phyloP scores from a whole-genome alignment of 1,140 invertebrate genomes.

The Trachymyrmex septentrionalis region DNA sequence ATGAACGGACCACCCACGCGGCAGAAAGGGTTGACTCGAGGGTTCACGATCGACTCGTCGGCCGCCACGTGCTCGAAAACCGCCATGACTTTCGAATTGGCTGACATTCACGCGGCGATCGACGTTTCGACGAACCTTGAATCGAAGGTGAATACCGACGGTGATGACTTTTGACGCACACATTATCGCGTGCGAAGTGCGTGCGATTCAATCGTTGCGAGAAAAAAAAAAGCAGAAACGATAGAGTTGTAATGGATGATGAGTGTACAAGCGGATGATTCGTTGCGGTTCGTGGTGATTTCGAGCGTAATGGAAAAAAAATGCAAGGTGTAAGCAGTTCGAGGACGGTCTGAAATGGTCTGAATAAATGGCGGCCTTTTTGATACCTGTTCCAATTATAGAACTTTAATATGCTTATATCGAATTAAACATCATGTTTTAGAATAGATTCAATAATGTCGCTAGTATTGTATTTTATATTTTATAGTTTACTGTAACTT shows the following conservation, averaged over 20 bases:
- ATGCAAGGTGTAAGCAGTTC: conserved; percentile 11
- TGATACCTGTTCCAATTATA: not conserved
- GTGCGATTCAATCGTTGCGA: conserved; percentile 10
- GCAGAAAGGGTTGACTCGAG: conserved; percentile 45
- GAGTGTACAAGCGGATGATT: conserved; percentile 1
- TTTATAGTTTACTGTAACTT: not conserved
- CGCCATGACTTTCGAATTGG: conserved; percentile 41
- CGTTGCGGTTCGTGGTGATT: not conserved
- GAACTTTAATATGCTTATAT: conserved; percentile 9
- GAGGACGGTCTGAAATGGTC: not conserved
- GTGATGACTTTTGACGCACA: conserved; percentile 46
- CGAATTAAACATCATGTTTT: not conserved
- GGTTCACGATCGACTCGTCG: conserved; percentile 37
- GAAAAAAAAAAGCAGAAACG: conserved; percentile 8
- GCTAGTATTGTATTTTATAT: not conserved
- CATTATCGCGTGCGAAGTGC: conserved; percentile 11
- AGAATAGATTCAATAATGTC: not conserved
- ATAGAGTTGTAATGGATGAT: conserved; percentile 12
- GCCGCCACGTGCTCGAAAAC: conserved; percentile 43
- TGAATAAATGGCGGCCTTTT: not conserved
- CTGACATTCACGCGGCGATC: conserved; percentile 45
- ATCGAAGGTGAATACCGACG: conserved; percentile 30
- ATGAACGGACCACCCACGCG: conserved; percentile 55
- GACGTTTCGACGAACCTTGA: conserved; percentile 36
- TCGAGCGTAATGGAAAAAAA: not conserved